Evolutionary conservation across 1,140 invertebrate genomes (phyloP), one percentile per base, ranked within the genome.

Genomic region (Heliconius melpomene): DNA sequence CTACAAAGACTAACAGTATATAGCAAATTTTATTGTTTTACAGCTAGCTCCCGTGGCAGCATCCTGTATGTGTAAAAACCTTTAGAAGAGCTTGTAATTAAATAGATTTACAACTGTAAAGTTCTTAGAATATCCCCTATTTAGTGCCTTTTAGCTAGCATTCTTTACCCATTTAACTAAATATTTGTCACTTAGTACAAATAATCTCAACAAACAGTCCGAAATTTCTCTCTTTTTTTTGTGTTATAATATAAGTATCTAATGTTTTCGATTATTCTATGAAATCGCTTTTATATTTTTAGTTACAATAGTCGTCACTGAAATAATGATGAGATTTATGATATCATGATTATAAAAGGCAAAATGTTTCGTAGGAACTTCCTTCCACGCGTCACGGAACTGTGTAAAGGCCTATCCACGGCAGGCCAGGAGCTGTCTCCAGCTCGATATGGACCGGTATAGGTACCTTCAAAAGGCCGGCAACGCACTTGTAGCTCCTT

Each of bases 1-100:
- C 38, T 57, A 91, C 82, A 90, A 90, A 84, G 83, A 83, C 74
- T 78, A 91, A 90, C 89, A 89, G 89, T 90, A 88, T 81, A 89
- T 81, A 87, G 85, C 86, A 85, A 80, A 83, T 89, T 93, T 92
- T 92, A 92, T 94, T 94, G 89, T 93, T 93, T 93, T 91, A 94
- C 86, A 76, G 79, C 89, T 52, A 80, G 90, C 90, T 91, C 86
- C 89, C 84, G 91, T 85, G 85, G 91, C 91, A 91, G 90, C 83
- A 89, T 87, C 87, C 85, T 88, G 29, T 85, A 89, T 86, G 83
- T 82, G 79, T 85, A 86, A 89, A 89, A 88, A 89, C 83, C 80
- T 88, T 89, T 81, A 81, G 71, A 84, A 80, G 72, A 86, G 86
- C 89, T 78, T 83, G 88, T 88, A 89, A 29, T 29, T 29, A 29